A percentile compares a stretch with the other conserved stretches of the same genome.
phyloP scores from a whole-genome alignment of 2,113 vertebrate genomes.

The Pterocles burchelli region DNA sequence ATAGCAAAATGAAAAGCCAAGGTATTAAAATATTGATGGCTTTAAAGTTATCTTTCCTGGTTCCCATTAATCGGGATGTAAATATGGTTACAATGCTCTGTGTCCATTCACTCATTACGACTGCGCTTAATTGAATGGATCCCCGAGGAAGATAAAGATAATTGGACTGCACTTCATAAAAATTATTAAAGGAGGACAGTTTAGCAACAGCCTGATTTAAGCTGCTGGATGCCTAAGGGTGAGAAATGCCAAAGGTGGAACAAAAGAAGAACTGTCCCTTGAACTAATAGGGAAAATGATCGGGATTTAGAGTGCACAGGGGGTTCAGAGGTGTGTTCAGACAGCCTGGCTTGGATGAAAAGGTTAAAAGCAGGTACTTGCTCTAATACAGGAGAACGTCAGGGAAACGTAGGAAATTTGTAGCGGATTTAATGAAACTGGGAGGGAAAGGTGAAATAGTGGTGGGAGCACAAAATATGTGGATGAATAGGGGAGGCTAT shows the following conservation, averaged over 20 bases:
- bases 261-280: slow-evolving; percentile 1
- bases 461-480: background rate
- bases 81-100: slow-evolving; percentile 51
- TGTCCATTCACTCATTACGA: slow-evolving; percentile 59
- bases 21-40: slow-evolving; percentile 57
- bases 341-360: background rate
- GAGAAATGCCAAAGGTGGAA: slow-evolving; percentile 40
- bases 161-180: slow-evolving; percentile 73
- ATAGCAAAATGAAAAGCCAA: slow-evolving; percentile 38
- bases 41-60: slow-evolving; percentile 68
- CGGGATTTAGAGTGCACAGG: background rate
- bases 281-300: background rate
- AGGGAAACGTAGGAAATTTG: background rate
- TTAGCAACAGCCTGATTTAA: slow-evolving; percentile 36
- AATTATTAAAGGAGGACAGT: slow-evolving; percentile 54
- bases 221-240: slow-evolving; percentile 7
- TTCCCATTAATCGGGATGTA: slow-evolving; percentile 62
- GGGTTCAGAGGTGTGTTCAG: background rate
- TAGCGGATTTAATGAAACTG: background rate
- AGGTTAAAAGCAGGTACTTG: slow-evolving; percentile 21
- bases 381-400: background rate
- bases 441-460: background rate
- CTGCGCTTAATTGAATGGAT: slow-evolving; percentile 68
- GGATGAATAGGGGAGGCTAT: background rate
- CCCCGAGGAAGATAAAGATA: slow-evolving; percentile 69